Conservation (phyloP, 2,797 vertebrate genomes). For the Tapera naevia region DNA sequence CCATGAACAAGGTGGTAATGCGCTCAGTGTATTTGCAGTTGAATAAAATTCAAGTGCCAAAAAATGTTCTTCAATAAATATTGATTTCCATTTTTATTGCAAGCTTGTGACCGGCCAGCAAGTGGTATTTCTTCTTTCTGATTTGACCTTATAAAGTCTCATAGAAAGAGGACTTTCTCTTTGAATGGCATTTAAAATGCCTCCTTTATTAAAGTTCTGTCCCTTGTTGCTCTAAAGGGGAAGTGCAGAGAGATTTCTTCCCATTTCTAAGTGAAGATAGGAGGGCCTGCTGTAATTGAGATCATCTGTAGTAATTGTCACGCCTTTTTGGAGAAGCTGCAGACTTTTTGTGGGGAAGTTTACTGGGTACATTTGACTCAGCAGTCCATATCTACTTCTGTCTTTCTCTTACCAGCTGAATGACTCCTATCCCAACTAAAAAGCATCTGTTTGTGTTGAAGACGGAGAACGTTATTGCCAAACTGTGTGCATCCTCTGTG, state of each 20-base stretch:
- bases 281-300: not conserved
- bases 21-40: not conserved
- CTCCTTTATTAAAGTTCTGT: not conserved
- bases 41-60: not conserved
- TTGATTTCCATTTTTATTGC: not conserved
- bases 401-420: not conserved
- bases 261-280: not conserved
- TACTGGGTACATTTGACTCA: not conserved
- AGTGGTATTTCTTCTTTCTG: not conserved
- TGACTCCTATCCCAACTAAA: not conserved
- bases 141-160: not conserved
- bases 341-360: not conserved
- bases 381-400: not conserved
- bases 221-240: not conserved
- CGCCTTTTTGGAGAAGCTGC: not conserved
- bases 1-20: not conserved
- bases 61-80: not conserved
- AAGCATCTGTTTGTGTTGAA: not conserved
- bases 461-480: not conserved
- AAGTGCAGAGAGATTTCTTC: not conserved
- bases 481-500: not conserved
- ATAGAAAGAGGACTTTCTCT: not conserved
- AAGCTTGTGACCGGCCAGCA: not conserved
- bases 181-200: not conserved
- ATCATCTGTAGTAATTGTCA: not conserved